A percentile compares a stretch with the other conserved stretches of the same genome.
These are phyloP conservation scores for Melanotaenia maccullochi DNA, from an alignment of 2,797 vertebrate species.

Conservation along the genomic window DNA sequence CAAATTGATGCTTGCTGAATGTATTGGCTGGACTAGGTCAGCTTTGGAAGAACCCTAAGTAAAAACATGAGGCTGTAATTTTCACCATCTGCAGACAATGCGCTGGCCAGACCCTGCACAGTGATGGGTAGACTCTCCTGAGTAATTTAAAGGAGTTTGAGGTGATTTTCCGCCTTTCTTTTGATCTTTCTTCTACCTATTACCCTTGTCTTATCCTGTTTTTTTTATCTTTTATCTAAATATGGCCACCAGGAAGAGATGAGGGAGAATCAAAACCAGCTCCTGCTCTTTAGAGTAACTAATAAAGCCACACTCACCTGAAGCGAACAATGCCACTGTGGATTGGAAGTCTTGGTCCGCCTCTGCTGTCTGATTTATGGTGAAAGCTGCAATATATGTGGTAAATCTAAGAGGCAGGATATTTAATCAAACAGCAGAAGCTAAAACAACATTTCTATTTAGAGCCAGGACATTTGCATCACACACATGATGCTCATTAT, in stretches of 20 bases:
- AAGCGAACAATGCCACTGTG: slow-evolving; percentile 18
- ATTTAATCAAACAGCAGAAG: slow-evolving; percentile 5
- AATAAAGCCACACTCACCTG: slow-evolving; percentile 50
- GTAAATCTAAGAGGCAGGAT: not conserved
- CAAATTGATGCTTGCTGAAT: slow-evolving; percentile 35
- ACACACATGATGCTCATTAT: slow-evolving; percentile 23
- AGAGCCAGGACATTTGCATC: slow-evolving; percentile 5
- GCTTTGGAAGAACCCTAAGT: slow-evolving; percentile 14
- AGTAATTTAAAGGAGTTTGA: slow-evolving; percentile 50
- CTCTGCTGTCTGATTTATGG: slow-evolving; percentile 2
- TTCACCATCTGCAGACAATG: slow-evolving; percentile 44
- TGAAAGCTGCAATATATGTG: not conserved
- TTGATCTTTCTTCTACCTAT: slow-evolving; percentile 35
- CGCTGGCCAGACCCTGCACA: slow-evolving; percentile 27
- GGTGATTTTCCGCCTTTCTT: slow-evolving; percentile 52
- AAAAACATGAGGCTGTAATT: slow-evolving; percentile 34
- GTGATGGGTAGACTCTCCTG: slow-evolving; percentile 31
- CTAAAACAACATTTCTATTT: slow-evolving; percentile 10
- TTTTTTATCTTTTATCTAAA: slow-evolving; percentile 49
- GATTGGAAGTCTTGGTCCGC: slow-evolving; percentile 1
- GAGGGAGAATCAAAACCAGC: slow-evolving; percentile 54
- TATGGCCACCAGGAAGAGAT: slow-evolving; percentile 53
- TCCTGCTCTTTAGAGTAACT: slow-evolving; percentile 51
- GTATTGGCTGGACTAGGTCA: slow-evolving; percentile 26
- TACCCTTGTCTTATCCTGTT: slow-evolving; percentile 45